Percentiles rank a stretch among this genome's conserved stretches.
Evolutionary conservation across 2,113 vertebrate species (phyloP).

Genomic region (Collichthys lucidus): DNA sequence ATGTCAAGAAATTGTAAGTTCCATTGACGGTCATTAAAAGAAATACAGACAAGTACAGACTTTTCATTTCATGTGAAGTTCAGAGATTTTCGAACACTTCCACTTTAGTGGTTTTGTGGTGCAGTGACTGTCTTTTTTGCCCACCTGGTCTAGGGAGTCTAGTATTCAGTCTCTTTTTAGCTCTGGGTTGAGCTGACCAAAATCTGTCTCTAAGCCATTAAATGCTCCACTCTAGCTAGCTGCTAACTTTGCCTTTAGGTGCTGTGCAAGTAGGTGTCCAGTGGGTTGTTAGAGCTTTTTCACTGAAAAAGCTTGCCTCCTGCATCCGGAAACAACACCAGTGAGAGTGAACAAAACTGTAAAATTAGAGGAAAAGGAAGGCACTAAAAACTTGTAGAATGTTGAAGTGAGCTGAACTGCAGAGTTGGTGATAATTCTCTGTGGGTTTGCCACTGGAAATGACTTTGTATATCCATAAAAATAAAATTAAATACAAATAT

Average conservation of each 20-base stretch:
- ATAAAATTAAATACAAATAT: background rate
- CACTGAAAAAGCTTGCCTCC: too few species aligned
- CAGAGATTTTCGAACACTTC: background rate
- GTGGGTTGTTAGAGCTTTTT: background rate
- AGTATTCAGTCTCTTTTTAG: background rate
- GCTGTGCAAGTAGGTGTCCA: background rate
- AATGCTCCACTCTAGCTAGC: background rate
- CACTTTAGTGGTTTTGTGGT: too few species aligned
- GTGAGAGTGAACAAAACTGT: background rate
- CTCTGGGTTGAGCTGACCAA: background rate
- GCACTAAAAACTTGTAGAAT: background rate
- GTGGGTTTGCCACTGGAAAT: background rate
- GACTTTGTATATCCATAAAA: background rate
- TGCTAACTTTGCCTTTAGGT: background rate
- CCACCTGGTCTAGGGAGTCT: too few species aligned
- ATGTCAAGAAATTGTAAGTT: background rate
- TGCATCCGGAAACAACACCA: background rate
- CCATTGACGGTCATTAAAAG: background rate
- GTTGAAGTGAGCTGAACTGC: too few species aligned
- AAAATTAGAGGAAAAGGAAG: background rate
- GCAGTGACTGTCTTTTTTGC: too few species aligned
- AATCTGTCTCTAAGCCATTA: background rate
- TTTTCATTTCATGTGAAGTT: background rate
- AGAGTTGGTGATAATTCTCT: background rate
- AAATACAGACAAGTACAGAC: background rate